Evolutionary conservation across 1,140 invertebrate genomes (phyloP), one percentile per base, ranked within the genome.

Genomic region (Riptortus pedestris): DNA sequence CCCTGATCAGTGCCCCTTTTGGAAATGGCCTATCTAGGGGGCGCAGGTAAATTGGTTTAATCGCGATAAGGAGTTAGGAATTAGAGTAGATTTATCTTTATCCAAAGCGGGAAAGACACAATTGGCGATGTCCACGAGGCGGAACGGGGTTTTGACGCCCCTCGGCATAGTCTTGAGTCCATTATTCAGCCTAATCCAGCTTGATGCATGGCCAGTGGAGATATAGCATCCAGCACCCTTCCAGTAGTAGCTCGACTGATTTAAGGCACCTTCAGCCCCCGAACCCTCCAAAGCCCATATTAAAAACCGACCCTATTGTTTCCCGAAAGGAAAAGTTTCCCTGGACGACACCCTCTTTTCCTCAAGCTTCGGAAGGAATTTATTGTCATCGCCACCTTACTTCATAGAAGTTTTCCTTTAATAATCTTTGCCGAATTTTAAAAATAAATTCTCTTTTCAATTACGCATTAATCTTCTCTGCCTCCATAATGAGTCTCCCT

Each of bases 181-280:
- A 63, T 63, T 63, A 63, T 63, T 63, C 62, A 63, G 62, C n/a
- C 62, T 63, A 63, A 63, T 63, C 62, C 62, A n/a, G 22, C 62
- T 63, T 63, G 62, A 63, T 63, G 62, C 62, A 63, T 63, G 62
- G 62, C 24, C 62, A 45, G 62, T 55, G 45, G 26, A 63, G 62
- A 63, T 63, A 63, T 52, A 51, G 28, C 60, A 29, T 11, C 5
- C 59, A 38, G 38, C 27, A 16, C 48, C 43, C 12, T 20, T n/a
- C 9, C n/a, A n/a, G n/a, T n/a, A n/a, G n/a, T n/a, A n/a, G n/a
- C n/a, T n/a, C n/a, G 62, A 31, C 60, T 29, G 38, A 38, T 24
- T 24, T 22, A 55, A 22, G 18, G 20, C 51, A 4, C 12, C 26
- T 18, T n/a, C n/a, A n/a, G n/a, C 60, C 33, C 43, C 43, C 43